Conservation (phyloP, 2,888 invertebrate species). For the Drosophila tanythrix region DNA sequence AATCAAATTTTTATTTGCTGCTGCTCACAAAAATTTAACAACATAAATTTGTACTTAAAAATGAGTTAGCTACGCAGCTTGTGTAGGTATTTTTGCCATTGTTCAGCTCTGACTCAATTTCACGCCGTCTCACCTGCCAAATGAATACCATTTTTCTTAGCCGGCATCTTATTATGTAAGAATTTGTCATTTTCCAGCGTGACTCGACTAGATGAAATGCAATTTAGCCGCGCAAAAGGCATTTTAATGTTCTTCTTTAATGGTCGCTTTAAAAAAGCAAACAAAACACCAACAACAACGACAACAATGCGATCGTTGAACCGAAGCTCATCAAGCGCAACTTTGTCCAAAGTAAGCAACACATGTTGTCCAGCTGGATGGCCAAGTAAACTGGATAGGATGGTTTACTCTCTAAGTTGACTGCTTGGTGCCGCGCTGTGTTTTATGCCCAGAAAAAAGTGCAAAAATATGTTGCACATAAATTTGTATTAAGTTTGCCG, state of each 20-base stretch:
- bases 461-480: constrained; percentile 82
- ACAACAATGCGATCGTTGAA: constrained; percentile 9
- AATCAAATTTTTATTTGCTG: constrained; percentile 74
- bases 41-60: constrained; percentile 84
- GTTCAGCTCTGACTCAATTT: constrained; percentile 60
- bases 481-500: constrained; percentile 82
- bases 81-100: constrained; percentile 4
- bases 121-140: constrained; percentile 76
- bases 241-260: constrained; percentile 73
- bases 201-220: constrained; percentile 70
- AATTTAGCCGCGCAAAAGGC: constrained; percentile 62
- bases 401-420: constrained; percentile 35
- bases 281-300: constrained; percentile 10
- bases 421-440: constrained; percentile 12
- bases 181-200: constrained; percentile 78
- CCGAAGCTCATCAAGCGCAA: constrained; percentile 44
- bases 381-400: constrained; percentile 25
- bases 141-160: constrained; percentile 73
- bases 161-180: constrained; percentile 69
- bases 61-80: constrained; percentile 77
- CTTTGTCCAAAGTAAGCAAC: constrained; percentile 50
- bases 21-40: constrained; percentile 56
- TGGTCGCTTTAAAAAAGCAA: constrained; percentile 39
- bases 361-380: constrained; percentile 68
- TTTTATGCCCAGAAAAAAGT: constrained; percentile 54